A percentile compares a stretch with the other conserved stretches of the same genome.
These are phyloP conservation scores for Drosophila nr. medialis DNA, from an alignment of 2,888 invertebrate species.

Conservation along the genomic window DNA sequence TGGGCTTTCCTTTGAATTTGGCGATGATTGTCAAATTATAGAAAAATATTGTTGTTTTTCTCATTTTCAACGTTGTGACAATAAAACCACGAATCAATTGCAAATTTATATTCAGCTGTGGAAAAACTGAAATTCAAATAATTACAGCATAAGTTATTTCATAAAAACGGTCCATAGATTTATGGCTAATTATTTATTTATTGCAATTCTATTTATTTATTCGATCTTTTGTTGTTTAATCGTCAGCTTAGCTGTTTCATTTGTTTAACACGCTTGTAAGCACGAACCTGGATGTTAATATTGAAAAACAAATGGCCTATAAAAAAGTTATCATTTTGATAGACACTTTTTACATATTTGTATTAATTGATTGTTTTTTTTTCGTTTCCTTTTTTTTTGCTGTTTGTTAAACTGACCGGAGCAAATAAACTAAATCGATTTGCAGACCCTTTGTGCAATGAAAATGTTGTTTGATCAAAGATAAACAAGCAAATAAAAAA, in stretches of 20 bases:
- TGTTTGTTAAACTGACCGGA: conserved; percentile 7
- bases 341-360: conserved; percentile 27
- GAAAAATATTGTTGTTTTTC: conserved; percentile 7
- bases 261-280: conserved; percentile 2
- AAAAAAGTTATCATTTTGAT: conserved; percentile 9
- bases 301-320: not conserved
- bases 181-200: not conserved
- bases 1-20: conserved; percentile 23
- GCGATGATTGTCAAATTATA: conserved; percentile 46
- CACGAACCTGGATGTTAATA: not conserved
- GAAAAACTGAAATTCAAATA: not conserved
- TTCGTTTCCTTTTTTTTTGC: not conserved
- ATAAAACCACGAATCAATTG: not conserved
- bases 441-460: conserved; percentile 29
- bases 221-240: not conserved
- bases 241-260: not conserved
- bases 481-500: conserved; percentile 64
- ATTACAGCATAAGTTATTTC: not conserved
- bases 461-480: conserved; percentile 52
- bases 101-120: not conserved
- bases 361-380: conserved; percentile 28
- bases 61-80: not conserved
- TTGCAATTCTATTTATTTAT: not conserved
- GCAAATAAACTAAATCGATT: conserved; percentile 48
- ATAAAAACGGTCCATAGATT: not conserved